These are phyloP conservation scores for Hyalella azteca DNA, from an alignment of 2,888 invertebrate species.

Conservation along the genomic window DNA sequence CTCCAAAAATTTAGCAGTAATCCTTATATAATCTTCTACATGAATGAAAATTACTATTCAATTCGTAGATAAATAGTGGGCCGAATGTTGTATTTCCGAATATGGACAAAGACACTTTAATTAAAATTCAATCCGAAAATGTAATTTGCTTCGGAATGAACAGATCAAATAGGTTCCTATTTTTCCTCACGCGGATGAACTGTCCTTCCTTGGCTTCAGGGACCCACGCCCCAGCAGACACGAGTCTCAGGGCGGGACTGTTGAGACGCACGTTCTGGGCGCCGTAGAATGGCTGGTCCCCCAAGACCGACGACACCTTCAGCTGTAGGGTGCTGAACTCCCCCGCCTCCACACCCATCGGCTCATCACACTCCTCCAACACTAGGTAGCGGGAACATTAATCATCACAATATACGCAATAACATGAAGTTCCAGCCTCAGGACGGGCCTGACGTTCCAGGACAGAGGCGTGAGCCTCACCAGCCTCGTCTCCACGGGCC, in stretches of 20 bases:
- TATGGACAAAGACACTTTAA: background rate
- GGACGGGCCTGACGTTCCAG: constrained; percentile 74
- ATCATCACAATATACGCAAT: background rate
- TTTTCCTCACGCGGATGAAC: constrained; percentile 50
- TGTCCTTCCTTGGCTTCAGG: constrained; percentile 66
- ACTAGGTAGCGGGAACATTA: constrained; percentile 22
- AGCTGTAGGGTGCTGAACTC: constrained; percentile 72
- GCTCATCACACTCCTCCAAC: constrained; percentile 67
- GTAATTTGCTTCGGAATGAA: no score
- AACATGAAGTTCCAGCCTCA: constrained; percentile 72
- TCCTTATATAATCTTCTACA: background rate
- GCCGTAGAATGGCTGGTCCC: constrained; percentile 60
- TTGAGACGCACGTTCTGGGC: constrained; percentile 65
- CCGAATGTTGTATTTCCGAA: background rate
- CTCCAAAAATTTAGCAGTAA: no score
- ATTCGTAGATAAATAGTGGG: background rate
- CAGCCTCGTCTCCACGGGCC: constrained; percentile 77
- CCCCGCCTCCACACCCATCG: constrained; percentile 74
- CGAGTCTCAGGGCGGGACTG: background rate
- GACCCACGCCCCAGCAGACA: constrained; percentile 69
- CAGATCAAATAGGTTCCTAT: background rate
- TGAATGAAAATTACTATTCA: background rate
- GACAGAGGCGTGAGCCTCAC: constrained; percentile 76
- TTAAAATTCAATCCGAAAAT: background rate
- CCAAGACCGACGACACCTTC: constrained; percentile 70